Conservation (phyloP, 2,113 vertebrate genomes). For the Siniperca chuatsi region DNA sequence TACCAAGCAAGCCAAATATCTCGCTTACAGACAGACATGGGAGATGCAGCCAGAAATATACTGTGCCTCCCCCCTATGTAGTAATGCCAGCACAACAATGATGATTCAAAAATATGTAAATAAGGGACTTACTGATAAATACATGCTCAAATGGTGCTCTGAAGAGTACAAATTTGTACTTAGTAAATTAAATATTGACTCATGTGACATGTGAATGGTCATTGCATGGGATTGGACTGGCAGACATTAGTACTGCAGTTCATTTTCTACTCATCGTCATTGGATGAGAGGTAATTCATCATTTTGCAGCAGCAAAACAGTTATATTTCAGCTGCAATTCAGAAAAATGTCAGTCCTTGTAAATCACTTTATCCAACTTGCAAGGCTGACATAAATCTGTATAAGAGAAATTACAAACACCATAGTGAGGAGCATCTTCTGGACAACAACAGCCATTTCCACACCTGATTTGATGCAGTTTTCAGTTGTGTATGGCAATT, state of each 20-base stretch:
- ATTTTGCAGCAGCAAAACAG: conserved; percentile 9
- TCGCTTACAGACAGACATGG: conserved; percentile 28
- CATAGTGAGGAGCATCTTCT: neutral
- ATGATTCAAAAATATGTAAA: conserved; percentile 52
- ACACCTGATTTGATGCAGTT: neutral
- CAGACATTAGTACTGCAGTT: conserved; percentile 21
- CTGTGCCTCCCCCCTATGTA: neutral
- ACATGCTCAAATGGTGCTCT: conserved; percentile 37
- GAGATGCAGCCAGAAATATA: conserved; percentile 22
- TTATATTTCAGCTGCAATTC: conserved; percentile 44
- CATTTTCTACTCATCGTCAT: conserved; percentile 42
- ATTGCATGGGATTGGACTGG: neutral
- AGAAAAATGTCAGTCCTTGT: conserved; percentile 24
- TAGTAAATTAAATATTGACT: conserved; percentile 76
- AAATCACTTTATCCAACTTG: conserved; percentile 21
- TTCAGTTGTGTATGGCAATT: neutral
- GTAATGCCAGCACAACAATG: conserved; percentile 41
- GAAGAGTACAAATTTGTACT: conserved; percentile 64
- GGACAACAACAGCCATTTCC: neutral
- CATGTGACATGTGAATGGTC: conserved; percentile 56
- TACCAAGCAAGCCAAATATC: conserved; percentile 55
- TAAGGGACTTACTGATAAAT: conserved; percentile 43
- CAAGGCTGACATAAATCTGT: neutral
- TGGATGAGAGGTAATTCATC: conserved; percentile 56
- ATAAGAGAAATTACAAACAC: conserved; percentile 6